Evolutionary conservation across 1,140 invertebrate species (phyloP).

Genomic region (Saccostrea cuccullata): DNA sequence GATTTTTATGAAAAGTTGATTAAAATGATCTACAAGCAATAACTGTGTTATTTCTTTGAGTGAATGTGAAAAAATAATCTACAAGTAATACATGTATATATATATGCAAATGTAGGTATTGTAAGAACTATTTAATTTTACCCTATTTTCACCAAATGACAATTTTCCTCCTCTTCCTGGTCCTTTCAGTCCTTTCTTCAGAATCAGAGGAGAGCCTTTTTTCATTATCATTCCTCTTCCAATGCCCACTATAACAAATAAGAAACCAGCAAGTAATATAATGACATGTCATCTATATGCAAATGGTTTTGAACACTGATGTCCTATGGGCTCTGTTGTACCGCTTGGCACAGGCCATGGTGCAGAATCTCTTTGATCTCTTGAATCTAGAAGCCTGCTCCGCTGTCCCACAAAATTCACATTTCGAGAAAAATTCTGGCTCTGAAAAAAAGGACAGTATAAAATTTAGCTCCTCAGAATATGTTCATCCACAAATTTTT

Average conservation of each 20-base stretch:
- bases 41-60: too few relatives aligned
- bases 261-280: background rate
- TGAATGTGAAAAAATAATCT: too few relatives aligned
- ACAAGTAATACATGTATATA: too few relatives aligned
- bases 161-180: conserved; percentile 24
- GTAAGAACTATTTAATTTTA: background rate
- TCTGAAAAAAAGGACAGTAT: background rate
- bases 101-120: too few relatives aligned
- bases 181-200: conserved; percentile 14
- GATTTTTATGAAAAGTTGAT: too few relatives aligned
- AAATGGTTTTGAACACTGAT: conserved; percentile 71
- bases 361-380: conserved; percentile 89
- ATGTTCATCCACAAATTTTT: background rate
- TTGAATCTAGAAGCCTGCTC: conserved; percentile 86
- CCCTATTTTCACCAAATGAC: conserved; percentile 48
- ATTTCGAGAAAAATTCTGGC: conserved; percentile 74
- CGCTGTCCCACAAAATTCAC: conserved; percentile 88
- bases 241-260: conserved; percentile 12
- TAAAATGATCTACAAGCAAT: too few relatives aligned
- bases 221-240: conserved; percentile 54
- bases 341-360: conserved; percentile 86
- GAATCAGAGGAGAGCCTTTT: conserved; percentile 48
- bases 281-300: too few relatives aligned
- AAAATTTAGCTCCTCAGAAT: background rate
- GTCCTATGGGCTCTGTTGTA: conserved; percentile 79